Conservation (phyloP, 2,113 vertebrate species). For the Neodon shergylaensis region DNA sequence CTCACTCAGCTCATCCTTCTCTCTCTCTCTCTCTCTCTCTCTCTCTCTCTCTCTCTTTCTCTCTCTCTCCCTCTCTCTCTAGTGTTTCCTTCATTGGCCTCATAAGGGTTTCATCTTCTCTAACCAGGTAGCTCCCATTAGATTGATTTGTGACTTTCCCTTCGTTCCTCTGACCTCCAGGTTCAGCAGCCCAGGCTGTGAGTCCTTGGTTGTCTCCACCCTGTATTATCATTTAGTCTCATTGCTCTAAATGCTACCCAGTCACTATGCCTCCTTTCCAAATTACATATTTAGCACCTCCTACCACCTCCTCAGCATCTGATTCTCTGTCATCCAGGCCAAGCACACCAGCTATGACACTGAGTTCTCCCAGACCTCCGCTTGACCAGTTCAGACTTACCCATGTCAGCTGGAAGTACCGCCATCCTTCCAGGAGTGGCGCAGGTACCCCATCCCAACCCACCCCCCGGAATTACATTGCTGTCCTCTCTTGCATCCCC, state of each 20-base stretch:
- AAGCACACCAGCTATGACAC: not conserved
- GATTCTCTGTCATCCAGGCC: not conserved
- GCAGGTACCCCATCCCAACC: not conserved
- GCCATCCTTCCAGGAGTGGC: not conserved
- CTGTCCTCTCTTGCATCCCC: not conserved
- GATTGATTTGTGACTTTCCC: not conserved
- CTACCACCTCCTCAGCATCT: not conserved
- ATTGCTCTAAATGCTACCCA: not conserved
- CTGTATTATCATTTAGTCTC: not conserved
- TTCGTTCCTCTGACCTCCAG: not conserved
- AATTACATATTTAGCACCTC: not conserved
- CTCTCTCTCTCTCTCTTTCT: no score
- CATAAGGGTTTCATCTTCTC: not conserved
- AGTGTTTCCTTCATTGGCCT: slow-evolving; percentile 3
- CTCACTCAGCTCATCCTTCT: not conserved
- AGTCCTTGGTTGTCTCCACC: not conserved
- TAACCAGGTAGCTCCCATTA: not conserved
- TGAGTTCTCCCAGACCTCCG: not conserved
- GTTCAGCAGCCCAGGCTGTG: not conserved
- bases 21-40: not conserved
- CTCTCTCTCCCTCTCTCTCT: not conserved
- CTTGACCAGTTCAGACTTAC: not conserved
- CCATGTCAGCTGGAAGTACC: not conserved
- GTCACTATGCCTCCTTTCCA: not conserved
- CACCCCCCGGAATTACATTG: not conserved